These are phyloP conservation scores for Himalopsyche kuldschensis DNA, from an alignment of 2,888 invertebrate species.

Conservation along the genomic window DNA sequence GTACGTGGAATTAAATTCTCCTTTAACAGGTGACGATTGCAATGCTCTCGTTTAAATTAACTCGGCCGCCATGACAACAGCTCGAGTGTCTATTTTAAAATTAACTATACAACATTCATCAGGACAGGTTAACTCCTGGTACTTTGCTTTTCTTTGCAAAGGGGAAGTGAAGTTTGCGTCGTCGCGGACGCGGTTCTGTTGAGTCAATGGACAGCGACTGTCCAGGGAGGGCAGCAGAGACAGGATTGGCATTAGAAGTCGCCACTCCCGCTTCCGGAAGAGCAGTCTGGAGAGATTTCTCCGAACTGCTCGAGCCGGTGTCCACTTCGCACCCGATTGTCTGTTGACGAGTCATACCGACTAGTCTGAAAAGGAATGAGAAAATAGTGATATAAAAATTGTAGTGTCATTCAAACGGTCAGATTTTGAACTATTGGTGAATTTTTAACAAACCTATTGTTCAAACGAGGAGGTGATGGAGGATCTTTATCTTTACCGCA, in stretches of 20 bases:
- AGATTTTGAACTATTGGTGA: neutral
- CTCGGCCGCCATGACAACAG: neutral
- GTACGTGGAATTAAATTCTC: neutral
- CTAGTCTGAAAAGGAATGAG: constrained; percentile 11
- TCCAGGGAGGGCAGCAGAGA: constrained; percentile 34
- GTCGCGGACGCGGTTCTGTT: constrained; percentile 55
- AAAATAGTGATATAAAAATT: neutral
- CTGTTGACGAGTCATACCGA: constrained; percentile 20
- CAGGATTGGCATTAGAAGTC: too few relatives aligned
- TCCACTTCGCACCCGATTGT: constrained; percentile 26
- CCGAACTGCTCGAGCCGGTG: constrained; percentile 36
- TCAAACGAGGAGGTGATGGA: neutral
- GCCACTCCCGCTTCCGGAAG: neutral
- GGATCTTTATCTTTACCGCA: constrained; percentile 10
- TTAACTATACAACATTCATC: constrained; percentile 14
- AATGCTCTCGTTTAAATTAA: neutral
- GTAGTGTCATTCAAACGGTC: too few relatives aligned
- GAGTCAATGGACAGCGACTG: constrained; percentile 42
- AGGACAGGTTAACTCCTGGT: constrained; percentile 28
- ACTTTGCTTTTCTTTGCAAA: constrained; percentile 64
- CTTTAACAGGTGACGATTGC: neutral
- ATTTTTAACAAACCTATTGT: neutral
- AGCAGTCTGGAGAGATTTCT: constrained; percentile 29
- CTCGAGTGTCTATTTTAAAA: neutral
- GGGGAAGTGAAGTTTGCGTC: constrained; percentile 66